Evolutionary conservation across 2,888 invertebrate species (phyloP), one percentile per base, ranked within the genome.

Genomic region (Cerastoderma edule): DNA sequence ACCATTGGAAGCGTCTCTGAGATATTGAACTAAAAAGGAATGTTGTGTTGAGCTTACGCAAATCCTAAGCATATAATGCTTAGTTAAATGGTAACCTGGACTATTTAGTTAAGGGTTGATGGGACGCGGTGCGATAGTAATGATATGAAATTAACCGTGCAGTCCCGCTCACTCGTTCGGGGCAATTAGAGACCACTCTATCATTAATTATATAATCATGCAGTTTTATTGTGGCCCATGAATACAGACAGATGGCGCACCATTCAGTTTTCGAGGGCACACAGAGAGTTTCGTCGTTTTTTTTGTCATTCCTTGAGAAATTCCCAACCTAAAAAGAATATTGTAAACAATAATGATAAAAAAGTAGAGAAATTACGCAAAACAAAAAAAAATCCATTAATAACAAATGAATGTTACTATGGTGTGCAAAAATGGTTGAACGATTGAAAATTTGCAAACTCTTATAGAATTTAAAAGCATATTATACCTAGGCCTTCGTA

Each of bases 81-180:
- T 22, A 46, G 5, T 46, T 22, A 6, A 22, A 46, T 46, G n/a
- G 4, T 13, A 6, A 46, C 22, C 46, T 46, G 46, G n/a, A 46
- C 16, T 46, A 13, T 46, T 3, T 13, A 13, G 46, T 13, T 6
- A 6, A 2, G 46, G 4, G 16, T 46, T 22, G 2, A 6, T 46
- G 22, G 2, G 19, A 22, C 46, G 46, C 39, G 24, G 35, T 39
- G 39, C 35, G 39, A 32, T 22, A 32, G 39, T 24, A 60, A 60
- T 60, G 39, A 60, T 39, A n/a, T 22, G 13, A 60, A 60, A 60
- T 39, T 60, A 60, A 39, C 39, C 60, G n/a, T 60, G 60, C 39
- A 60, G 39, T 44, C 35, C 24, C 35, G 22, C 60, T n/a, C 27
- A 22, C 33, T 57, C 22, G 19, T 50, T 50, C n/a, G 22, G 10